Conservation (phyloP, 2,888 invertebrate genomes). For the Trichopoda pennipes region DNA sequence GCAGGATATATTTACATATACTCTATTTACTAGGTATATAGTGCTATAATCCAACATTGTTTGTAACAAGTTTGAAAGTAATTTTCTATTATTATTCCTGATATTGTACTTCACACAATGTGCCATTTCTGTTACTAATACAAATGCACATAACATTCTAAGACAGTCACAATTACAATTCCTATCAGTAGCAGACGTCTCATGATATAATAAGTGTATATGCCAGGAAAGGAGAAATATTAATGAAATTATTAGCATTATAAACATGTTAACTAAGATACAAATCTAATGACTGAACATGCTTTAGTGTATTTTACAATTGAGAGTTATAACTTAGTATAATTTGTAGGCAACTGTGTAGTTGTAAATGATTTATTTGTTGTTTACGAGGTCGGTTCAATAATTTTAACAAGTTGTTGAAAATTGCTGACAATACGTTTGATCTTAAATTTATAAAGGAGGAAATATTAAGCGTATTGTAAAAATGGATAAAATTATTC, state of each 20-base stretch:
- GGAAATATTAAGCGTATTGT: too few relatives aligned
- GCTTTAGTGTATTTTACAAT: background rate
- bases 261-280: constrained; percentile 33
- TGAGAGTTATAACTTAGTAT: background rate
- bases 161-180: constrained; percentile 29
- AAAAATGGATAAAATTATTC: too few relatives aligned
- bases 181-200: constrained; percentile 38
- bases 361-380: background rate
- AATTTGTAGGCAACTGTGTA: background rate
- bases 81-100: constrained; percentile 28
- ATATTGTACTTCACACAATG: constrained; percentile 7
- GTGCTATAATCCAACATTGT: constrained; percentile 26
- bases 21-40: background rate
- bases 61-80: constrained; percentile 19
- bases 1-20: background rate
- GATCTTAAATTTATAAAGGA: too few relatives aligned
- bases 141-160: background rate
- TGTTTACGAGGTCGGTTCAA: background rate
- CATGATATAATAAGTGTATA: background rate
- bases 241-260: constrained; percentile 58
- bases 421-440: too few relatives aligned
- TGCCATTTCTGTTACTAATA: constrained; percentile 2
- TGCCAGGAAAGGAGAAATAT: constrained; percentile 14
- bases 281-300: background rate
- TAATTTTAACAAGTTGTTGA: background rate